Conservation (phyloP, 2,888 invertebrate genomes). For the Sphinx pinastri region DNA sequence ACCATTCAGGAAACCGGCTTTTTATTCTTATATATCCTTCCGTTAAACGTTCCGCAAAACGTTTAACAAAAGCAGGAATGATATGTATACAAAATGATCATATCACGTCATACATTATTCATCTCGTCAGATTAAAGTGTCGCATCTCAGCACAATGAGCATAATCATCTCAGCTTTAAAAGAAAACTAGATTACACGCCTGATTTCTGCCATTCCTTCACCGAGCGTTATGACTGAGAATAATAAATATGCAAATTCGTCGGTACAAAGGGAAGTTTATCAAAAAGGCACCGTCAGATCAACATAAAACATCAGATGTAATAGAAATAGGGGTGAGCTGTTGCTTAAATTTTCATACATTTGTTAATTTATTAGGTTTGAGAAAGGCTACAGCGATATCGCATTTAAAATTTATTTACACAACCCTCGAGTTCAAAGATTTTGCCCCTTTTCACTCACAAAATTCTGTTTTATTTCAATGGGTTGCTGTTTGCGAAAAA, state of each 20-base stretch:
- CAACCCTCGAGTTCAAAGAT: constrained; percentile 7
- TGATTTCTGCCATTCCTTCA: constrained; percentile 43
- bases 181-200: constrained; percentile 37
- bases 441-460: neutral
- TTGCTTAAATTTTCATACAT: constrained; percentile 41
- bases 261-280: constrained; percentile 37
- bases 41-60: too few relatives aligned
- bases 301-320: constrained; percentile 41
- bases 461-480: constrained; percentile 3
- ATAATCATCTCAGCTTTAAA: neutral
- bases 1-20: too few relatives aligned
- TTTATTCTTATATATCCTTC: too few relatives aligned
- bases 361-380: constrained; percentile 37
- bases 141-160: neutral
- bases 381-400: neutral
- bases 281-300: constrained; percentile 42
- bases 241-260: constrained; percentile 58
- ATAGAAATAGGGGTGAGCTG: constrained; percentile 43
- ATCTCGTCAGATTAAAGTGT: constrained; percentile 1
- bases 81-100: neutral
- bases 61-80: neutral
- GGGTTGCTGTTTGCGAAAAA: neutral
- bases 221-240: constrained; percentile 50
- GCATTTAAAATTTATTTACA: constrained; percentile 18
- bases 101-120: constrained; percentile 7